A percentile compares a stretch with the other conserved stretches of the same genome.
Conservation (phyloP, 2,113 vertebrate species). For the Mungos mungo region DNA sequence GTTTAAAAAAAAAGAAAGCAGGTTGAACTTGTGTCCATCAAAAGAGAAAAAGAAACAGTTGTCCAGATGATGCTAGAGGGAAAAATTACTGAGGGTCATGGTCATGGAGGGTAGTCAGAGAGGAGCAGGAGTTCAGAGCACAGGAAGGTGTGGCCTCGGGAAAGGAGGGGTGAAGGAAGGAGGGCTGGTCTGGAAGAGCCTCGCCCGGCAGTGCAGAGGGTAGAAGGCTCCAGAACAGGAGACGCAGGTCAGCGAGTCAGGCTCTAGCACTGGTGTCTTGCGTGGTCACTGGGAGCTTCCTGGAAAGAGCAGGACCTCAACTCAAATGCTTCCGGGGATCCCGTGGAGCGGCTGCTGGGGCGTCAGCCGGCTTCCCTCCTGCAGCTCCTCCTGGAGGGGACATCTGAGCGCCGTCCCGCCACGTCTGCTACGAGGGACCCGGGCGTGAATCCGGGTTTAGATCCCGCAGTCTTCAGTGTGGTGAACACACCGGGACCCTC, state of each 20-base stretch:
- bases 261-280: not conserved
- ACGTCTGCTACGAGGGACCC: not conserved
- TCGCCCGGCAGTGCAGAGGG: too few relatives aligned
- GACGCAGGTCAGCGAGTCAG: fast-evolving
- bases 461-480: not conserved
- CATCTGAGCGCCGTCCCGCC: fast-evolving
- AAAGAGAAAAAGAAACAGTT: not conserved
- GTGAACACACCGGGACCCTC: not conserved
- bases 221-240: not conserved
- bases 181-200: too few relatives aligned
- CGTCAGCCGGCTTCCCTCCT: not conserved
- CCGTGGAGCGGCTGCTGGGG: not conserved
- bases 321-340: not conserved
- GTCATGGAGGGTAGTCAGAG: not conserved
- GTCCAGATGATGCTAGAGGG: not conserved
- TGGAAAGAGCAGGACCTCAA: not conserved
- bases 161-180: not conserved
- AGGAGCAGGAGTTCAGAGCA: not conserved
- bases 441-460: too few relatives aligned
- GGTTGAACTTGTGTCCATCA: not conserved
- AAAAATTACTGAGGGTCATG: not conserved
- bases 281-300: not conserved
- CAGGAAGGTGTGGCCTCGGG: too few relatives aligned
- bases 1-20: not conserved
- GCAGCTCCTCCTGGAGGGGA: not conserved